These are phyloP conservation scores for Melanostigma gelatinosum DNA, from an alignment of 2,113 vertebrate genomes.

Conservation along the genomic window DNA sequence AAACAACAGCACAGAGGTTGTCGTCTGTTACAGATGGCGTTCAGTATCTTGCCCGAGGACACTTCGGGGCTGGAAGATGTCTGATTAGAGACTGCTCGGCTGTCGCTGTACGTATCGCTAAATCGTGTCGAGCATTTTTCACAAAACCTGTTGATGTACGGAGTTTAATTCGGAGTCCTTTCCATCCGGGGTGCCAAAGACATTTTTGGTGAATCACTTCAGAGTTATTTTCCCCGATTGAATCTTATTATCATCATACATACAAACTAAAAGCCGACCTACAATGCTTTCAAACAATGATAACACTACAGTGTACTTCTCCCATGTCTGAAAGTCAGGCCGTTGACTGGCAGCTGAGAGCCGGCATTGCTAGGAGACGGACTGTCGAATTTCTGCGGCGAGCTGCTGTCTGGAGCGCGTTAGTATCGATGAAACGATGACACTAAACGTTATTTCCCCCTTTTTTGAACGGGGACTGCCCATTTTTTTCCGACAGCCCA, in stretches of 20 bases:
- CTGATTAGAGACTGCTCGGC: neutral
- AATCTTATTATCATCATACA: neutral
- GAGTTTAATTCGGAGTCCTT: neutral
- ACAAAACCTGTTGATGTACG: neutral
- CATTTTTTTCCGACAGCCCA: neutral
- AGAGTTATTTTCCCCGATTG: neutral
- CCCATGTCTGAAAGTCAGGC: neutral
- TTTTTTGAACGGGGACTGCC: neutral
- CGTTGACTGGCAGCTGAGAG: neutral
- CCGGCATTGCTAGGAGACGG: neutral
- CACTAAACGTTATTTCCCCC: neutral
- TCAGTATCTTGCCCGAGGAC: too few species aligned
- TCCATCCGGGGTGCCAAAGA: neutral
- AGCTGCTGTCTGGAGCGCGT: neutral
- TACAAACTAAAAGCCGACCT: neutral
- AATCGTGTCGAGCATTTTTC: neutral
- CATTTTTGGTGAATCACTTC: neutral
- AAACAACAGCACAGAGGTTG: constrained; percentile 1
- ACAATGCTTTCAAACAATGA: neutral
- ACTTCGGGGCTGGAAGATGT: too few species aligned
- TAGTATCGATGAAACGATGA: neutral
- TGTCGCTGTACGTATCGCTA: neutral
- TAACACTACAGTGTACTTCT: neutral
- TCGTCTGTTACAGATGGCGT: neutral
- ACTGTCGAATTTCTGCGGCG: neutral